These are phyloP conservation scores for Bacillus rossius DNA, from an alignment of 1,140 invertebrate species.

Conservation along the genomic window DNA sequence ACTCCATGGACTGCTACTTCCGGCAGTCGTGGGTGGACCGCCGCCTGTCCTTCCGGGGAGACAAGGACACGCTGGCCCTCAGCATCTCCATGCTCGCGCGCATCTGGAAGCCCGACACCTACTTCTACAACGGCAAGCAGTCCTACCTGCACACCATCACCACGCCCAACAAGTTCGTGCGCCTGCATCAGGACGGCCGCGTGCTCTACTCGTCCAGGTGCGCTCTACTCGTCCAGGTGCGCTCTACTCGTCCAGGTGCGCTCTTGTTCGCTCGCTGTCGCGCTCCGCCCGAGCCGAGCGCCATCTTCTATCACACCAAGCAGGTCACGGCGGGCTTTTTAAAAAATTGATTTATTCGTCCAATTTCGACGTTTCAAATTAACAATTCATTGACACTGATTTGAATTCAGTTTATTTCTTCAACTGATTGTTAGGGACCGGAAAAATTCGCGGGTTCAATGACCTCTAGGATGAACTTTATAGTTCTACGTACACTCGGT, in stretches of 20 bases:
- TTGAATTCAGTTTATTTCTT: too few relatives aligned
- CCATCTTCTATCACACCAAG: too few relatives aligned
- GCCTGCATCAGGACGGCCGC: slow-evolving; percentile 72
- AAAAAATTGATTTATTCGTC: too few relatives aligned
- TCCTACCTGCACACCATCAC: slow-evolving; percentile 86
- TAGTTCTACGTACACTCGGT: too few relatives aligned
- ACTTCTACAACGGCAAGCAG: slow-evolving; percentile 80
- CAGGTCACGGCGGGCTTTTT: too few relatives aligned
- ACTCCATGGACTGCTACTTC: slow-evolving; percentile 89
- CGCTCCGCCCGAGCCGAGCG: too few relatives aligned
- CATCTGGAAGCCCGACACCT: slow-evolving; percentile 90
- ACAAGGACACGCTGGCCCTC: slow-evolving; percentile 59
- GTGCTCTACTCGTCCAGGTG: slow-evolving; percentile 83
- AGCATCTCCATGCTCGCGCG: slow-evolving; percentile 69
- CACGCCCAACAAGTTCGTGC: slow-evolving; percentile 83
- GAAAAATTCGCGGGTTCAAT: too few relatives aligned
- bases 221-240: slow-evolving; percentile 68
- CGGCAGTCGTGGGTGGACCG: slow-evolving; percentile 72
- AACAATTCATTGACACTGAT: too few relatives aligned
- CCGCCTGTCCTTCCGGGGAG: slow-evolving; percentile 59
- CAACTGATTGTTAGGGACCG: too few relatives aligned
- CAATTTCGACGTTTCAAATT: too few relatives aligned
- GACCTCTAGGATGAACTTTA: too few relatives aligned
- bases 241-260: slow-evolving; percentile 68
- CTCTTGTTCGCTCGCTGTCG: too few relatives aligned